Percentiles rank a stretch among this genome's conserved stretches.
Evolutionary conservation across 2,113 vertebrate genomes (phyloP).

Genomic region (Australoheros scitulus): DNA sequence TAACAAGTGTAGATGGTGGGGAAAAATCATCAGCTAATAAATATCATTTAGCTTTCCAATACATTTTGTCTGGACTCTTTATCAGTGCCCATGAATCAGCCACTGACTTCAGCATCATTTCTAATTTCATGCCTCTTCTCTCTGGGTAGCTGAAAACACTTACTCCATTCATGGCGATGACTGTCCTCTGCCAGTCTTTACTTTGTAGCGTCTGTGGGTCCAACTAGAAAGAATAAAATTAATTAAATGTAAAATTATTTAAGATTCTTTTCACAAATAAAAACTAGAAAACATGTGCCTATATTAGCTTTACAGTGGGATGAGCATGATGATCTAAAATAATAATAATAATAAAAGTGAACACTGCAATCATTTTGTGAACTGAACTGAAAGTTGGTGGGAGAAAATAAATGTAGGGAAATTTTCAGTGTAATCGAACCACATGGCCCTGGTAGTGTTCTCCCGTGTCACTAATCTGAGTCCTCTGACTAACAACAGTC

Average conservation of each 20-base stretch:
- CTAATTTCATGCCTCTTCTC: neutral
- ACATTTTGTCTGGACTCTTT: neutral
- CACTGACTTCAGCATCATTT: neutral
- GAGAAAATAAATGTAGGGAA: neutral
- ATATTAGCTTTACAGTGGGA: too few species aligned
- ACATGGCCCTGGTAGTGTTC: neutral
- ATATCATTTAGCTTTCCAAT: slow-evolving; percentile 1
- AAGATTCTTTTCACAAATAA: neutral
- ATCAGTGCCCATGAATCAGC: neutral
- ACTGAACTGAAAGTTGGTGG: neutral
- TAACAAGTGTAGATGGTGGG: neutral
- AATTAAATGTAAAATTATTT: neutral
- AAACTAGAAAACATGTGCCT: neutral
- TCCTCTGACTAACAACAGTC: slow-evolving; percentile 46
- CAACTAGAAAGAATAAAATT: slow-evolving; percentile 79
- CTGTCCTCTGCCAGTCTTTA: slow-evolving; percentile 95
- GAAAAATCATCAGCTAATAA: neutral
- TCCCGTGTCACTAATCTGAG: slow-evolving; percentile 29
- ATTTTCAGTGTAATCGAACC: neutral
- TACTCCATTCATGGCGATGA: slow-evolving; percentile 94
- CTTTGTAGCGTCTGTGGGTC: slow-evolving; percentile 90
- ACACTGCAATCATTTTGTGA: neutral
- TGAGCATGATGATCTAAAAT: too few species aligned
- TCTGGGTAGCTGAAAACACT: slow-evolving; percentile 47
- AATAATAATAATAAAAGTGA: too few species aligned